Percentiles rank a stretch among this genome's conserved stretches.
phyloP scores from a whole-genome alignment of 2,797 vertebrate species.

The Catostomus latipinnis region DNA sequence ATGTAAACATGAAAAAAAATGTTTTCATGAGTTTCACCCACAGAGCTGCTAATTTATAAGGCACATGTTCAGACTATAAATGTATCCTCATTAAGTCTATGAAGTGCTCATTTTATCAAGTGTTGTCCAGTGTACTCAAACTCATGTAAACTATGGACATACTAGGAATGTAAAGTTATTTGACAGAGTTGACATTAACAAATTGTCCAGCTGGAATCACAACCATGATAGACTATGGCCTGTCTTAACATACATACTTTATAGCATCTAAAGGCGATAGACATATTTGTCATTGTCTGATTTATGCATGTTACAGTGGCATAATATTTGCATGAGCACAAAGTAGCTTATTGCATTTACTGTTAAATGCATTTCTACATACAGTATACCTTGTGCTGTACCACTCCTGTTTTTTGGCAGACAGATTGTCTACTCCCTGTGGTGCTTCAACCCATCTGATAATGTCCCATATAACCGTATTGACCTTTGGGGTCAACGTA shows the following conservation, averaged over 20 bases:
- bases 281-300: too few species aligned
- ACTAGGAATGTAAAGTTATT: neutral
- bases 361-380: neutral
- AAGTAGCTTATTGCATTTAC: neutral
- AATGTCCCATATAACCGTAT: conserved; percentile 12
- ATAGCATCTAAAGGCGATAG: too few species aligned
- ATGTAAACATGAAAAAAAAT: too few species aligned
- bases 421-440: neutral
- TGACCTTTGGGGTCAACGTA: conserved; percentile 29
- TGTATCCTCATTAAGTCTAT: conserved; percentile 1
- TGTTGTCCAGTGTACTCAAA: neutral
- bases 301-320: too few species aligned
- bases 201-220: too few species aligned
- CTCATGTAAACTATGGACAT: neutral
- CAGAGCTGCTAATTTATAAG: neutral
- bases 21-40: too few species aligned
- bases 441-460: neutral
- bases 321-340: neutral
- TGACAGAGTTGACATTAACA: neutral
- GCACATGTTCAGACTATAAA: neutral
- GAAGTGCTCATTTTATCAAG: neutral
- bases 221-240: too few species aligned
- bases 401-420: neutral
- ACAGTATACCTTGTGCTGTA: neutral
- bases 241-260: too few species aligned